Evolutionary conservation across 2,113 vertebrate genomes (phyloP).

Genomic region (Redunca redunca): DNA sequence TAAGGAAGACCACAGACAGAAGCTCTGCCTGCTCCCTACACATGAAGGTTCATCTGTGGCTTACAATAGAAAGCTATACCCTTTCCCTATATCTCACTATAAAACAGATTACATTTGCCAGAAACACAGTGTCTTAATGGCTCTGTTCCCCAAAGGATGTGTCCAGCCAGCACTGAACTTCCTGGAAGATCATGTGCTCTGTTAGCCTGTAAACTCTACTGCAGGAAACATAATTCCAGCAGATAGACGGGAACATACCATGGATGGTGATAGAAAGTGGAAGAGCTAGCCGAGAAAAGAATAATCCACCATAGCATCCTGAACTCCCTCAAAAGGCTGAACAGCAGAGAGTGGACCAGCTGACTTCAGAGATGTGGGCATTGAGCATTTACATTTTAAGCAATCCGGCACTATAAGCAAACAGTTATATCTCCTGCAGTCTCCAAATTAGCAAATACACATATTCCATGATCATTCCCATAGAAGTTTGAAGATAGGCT

Average conservation of each 20-base stretch:
- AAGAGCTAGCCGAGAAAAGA: background rate
- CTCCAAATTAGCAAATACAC: conserved; percentile 4
- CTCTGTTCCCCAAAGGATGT: background rate
- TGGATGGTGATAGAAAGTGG: background rate
- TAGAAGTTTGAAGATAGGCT: background rate
- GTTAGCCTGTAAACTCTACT: background rate
- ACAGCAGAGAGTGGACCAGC: background rate
- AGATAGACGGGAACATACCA: background rate
- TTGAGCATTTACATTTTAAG: background rate
- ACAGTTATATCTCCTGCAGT: background rate
- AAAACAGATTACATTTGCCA: background rate
- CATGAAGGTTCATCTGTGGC: background rate
- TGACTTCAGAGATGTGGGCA: background rate
- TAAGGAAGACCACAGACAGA: background rate
- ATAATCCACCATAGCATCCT: background rate
- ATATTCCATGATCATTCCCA: background rate
- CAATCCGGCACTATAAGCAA: conserved; percentile 5
- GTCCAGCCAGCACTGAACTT: background rate
- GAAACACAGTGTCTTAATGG: background rate
- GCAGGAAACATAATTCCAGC: background rate
- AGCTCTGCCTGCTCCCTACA: background rate
- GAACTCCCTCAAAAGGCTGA: background rate
- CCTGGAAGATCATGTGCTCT: background rate
- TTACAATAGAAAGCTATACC: background rate
- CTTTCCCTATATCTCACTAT: background rate